Conservation (phyloP, 1,140 invertebrate genomes). For the Pseudomyrmex flavicornis region DNA sequence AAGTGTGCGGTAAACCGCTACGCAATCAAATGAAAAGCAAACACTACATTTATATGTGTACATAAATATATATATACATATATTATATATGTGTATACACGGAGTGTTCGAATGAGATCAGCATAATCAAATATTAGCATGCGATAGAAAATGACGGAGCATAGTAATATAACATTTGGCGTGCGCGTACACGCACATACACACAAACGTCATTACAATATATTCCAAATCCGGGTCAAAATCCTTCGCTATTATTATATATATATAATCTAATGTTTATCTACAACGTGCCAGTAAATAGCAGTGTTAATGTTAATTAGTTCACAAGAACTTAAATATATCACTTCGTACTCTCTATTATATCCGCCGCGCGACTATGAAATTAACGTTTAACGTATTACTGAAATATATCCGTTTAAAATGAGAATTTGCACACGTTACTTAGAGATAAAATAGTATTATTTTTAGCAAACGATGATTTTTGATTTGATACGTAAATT, state of each 20-base stretch:
- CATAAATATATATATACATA: too few species aligned
- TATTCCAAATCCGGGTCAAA: slow-evolving; percentile 31
- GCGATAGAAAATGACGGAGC: slow-evolving; percentile 18
- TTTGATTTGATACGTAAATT: not conserved
- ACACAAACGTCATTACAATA: slow-evolving; percentile 39
- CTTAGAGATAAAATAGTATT: not conserved
- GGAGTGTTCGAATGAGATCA: slow-evolving; percentile 42
- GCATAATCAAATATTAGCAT: slow-evolving; percentile 49
- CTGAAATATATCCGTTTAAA: not conserved
- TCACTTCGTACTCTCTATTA: too few species aligned
- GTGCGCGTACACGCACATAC: too few species aligned
- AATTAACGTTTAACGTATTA: not conserved
- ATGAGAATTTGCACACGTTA: not conserved
- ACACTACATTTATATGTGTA: not conserved
- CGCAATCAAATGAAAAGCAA: slow-evolving; percentile 59
- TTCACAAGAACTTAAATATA: not conserved
- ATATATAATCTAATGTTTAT: not conserved
- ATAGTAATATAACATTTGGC: slow-evolving; percentile 41
- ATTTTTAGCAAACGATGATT: slow-evolving; percentile 12
- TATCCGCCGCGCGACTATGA: too few species aligned
- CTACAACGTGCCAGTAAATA: not conserved
- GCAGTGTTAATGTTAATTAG: slow-evolving; percentile 4
- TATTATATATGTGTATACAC: not conserved
- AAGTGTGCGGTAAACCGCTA: slow-evolving; percentile 50
- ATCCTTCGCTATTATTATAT: slow-evolving; percentile 40